These are phyloP conservation scores for Peucedramus taeniatus DNA, from an alignment of 2,113 vertebrate genomes.

Conservation along the genomic window DNA sequence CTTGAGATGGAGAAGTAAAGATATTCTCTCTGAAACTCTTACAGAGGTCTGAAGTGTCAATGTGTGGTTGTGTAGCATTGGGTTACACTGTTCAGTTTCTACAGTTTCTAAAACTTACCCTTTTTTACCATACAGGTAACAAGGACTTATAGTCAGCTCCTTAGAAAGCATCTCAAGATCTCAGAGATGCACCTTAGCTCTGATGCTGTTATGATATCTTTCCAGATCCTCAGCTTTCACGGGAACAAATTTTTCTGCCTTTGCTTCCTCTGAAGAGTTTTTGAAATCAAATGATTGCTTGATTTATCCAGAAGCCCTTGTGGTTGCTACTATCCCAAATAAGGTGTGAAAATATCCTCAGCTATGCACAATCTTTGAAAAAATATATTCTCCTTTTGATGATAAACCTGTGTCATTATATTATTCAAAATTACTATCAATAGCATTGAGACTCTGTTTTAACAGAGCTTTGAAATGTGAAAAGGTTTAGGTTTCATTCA, in stretches of 20 bases:
- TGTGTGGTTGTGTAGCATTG: background rate
- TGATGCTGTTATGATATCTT: background rate
- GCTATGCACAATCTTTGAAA: background rate
- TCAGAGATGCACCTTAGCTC: background rate
- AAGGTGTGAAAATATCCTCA: background rate
- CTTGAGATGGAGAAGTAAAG: background rate
- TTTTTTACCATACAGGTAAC: background rate
- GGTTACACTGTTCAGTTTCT: background rate
- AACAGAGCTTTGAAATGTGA: background rate
- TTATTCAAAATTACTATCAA: background rate
- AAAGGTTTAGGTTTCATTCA: background rate
- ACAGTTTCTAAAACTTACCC: background rate
- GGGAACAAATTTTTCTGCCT: background rate
- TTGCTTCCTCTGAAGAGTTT: background rate
- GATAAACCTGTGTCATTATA: background rate
- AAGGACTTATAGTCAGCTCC: background rate
- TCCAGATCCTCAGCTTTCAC: background rate
- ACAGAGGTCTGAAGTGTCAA: background rate
- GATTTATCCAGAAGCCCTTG: background rate
- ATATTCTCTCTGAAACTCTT: background rate
- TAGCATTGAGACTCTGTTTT: background rate
- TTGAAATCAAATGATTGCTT: background rate
- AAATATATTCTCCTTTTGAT: background rate
- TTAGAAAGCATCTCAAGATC: background rate
- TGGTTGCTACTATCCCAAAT: background rate